These are phyloP conservation scores for Heliangelus exortis DNA, from an alignment of 2,797 vertebrate species.

Conservation along the genomic window DNA sequence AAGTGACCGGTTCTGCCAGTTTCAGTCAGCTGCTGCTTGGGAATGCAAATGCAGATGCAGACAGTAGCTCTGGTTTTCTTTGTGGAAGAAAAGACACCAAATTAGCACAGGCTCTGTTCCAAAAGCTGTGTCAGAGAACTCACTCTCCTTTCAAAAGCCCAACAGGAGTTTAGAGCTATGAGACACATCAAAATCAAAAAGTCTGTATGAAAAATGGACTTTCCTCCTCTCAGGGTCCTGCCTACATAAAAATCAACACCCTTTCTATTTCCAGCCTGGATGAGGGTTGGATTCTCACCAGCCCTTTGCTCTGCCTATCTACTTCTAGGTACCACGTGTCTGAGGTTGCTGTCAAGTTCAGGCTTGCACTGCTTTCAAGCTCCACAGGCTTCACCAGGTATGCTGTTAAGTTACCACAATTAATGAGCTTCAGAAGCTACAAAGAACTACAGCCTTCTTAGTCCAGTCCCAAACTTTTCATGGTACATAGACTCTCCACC, in stretches of 20 bases:
- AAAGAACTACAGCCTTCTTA: not conserved
- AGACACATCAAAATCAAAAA: not conserved
- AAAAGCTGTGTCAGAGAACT: not conserved
- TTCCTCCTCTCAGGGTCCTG: not conserved
- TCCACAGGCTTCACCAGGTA: not conserved
- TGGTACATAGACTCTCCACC: not conserved
- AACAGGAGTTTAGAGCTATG: not conserved
- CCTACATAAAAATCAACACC: not conserved
- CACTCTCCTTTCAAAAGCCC: not conserved
- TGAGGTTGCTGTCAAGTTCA: not conserved
- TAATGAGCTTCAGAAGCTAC: constrained; percentile 15
- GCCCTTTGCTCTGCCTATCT: not conserved
- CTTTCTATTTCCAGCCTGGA: not conserved
- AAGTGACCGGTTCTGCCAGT: constrained; percentile 48
- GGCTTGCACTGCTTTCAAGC: not conserved
- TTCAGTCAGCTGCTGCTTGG: constrained; percentile 24
- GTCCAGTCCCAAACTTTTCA: not conserved
- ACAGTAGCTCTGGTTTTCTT: not conserved
- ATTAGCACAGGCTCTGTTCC: not conserved
- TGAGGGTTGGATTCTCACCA: not conserved
- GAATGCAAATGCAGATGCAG: constrained; percentile 40
- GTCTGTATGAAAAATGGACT: not conserved
- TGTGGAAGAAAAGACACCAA: not conserved
- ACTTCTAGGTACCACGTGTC: not conserved
- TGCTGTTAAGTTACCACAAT: not conserved